Base-by-base conservation (phyloP, 1,140 invertebrate genomes). In the Cotesia chilonis region DNA sequence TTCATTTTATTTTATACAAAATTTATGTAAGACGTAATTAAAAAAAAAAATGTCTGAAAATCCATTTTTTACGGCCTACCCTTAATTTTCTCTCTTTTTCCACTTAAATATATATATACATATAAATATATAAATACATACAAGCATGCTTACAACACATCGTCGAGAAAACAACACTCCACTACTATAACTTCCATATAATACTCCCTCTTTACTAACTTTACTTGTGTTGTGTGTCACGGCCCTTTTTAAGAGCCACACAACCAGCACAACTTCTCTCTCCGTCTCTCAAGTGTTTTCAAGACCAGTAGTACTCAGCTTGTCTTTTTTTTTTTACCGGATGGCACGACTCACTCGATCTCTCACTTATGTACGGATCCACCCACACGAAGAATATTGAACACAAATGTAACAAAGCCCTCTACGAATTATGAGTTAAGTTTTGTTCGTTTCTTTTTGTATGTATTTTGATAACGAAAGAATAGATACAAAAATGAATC, bases 301-400 rank as follows among this genome's bases (percentile, higher is more conserved):
- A 12, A 61, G 68, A 47, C 63, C 38, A 73, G n/a, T 20, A 20
- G 14, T 59, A 55, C 28, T 59, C 17, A 59, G 57, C 37, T 54
- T 36, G 17, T 70, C 36, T 72, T 51, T 57, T 41, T 57, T 41
- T 14, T 54, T 72, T 60, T 64, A 72, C 70, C 70, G 70, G 70
- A 72, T 72, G 64, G 37, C 70, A 65, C 70, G 37, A 67, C 63
- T 72, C 70, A 66, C 63, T 37, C 61, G 17, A 41, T 20, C 14
- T 59, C 63, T 72, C 70, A 59, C 63, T 37, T 51, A 36, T 47
- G 9, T 5, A 47, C 63, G 17, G 57, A 72, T 38, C 70, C 70
- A 72, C 70, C 70, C 70, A 72, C 70, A 41, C 36, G 64, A 41
- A 28, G n/a, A 61, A 65, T 68, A 68, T 54, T 38, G 36, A 35